Conservation (phyloP, 2,888 invertebrate genomes). For the Drosophila pseudotalamancana region DNA sequence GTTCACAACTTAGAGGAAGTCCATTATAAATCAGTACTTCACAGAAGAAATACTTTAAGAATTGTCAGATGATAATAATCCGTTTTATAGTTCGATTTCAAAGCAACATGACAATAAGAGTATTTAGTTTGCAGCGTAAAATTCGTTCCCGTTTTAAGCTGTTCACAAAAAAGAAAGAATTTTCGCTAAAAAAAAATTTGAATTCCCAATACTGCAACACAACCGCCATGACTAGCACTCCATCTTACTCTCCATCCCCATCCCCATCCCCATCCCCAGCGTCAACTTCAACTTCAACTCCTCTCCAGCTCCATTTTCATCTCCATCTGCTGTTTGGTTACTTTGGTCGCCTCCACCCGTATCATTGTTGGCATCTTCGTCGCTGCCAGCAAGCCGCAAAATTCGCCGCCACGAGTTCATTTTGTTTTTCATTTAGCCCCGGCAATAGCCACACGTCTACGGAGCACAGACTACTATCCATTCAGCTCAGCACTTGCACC, state of each 20-base stretch:
- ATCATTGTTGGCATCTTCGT: slow-evolving; percentile 12
- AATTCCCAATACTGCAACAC: slow-evolving; percentile 25
- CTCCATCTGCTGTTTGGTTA: not conserved
- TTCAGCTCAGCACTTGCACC: slow-evolving; percentile 15
- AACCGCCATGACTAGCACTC: slow-evolving; percentile 16
- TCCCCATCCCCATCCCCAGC: slow-evolving; percentile 6
- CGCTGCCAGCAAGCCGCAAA: slow-evolving; percentile 59
- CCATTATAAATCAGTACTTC: too few species aligned
- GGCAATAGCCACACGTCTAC: slow-evolving; percentile 40
- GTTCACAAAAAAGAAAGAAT: slow-evolving; percentile 7
- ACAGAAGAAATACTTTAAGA: too few species aligned
- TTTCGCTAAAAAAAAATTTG: not conserved
- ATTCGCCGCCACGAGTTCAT: slow-evolving; percentile 69
- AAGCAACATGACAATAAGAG: not conserved
- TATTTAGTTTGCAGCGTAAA: not conserved
- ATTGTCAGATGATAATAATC: too few species aligned
- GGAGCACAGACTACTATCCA: not conserved
- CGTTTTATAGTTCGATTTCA: too few species aligned
- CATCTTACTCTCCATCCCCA: slow-evolving; percentile 20
- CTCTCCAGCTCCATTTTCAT: not conserved
- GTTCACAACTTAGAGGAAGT: too few species aligned
- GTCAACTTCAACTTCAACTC: not conserved
- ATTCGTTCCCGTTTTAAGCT: not conserved
- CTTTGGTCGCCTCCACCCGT: slow-evolving; percentile 12
- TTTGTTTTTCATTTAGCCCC: slow-evolving; percentile 48